Evolutionary conservation across 2,113 vertebrate species (phyloP).

Genomic region (Aplodontia rufa): DNA sequence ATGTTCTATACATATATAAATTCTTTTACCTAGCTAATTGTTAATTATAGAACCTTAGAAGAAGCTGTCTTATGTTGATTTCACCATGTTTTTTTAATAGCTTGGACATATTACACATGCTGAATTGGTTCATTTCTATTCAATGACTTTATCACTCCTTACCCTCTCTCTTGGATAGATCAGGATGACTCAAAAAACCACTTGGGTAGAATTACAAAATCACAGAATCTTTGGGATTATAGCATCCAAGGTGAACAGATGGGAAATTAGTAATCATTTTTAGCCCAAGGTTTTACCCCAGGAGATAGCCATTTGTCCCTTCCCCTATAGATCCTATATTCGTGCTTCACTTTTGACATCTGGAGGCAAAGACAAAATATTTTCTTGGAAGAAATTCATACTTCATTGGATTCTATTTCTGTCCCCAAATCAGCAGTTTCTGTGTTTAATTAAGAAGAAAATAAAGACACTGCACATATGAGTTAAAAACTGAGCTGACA

Average conservation of each 20-base stretch:
- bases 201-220: neutral
- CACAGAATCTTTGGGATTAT: neutral
- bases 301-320: neutral
- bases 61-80: neutral
- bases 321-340: neutral
- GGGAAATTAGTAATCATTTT: neutral
- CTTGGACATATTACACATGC: neutral
- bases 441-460: slow-evolving; percentile 74
- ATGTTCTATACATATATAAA: neutral
- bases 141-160: neutral
- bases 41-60: neutral
- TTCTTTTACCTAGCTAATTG: neutral
- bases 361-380: slow-evolving; percentile 64
- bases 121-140: neutral
- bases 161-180: neutral
- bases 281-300: neutral
- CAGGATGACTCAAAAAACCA: neutral
- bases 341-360: slow-evolving; percentile 62
- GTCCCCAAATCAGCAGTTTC: slow-evolving; percentile 61
- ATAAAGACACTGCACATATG: slow-evolving; percentile 61
- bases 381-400: slow-evolving; percentile 69
- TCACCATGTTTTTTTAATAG: neutral
- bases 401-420: slow-evolving; percentile 69
- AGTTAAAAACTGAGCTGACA: slow-evolving; percentile 61
- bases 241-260: neutral